Evolutionary conservation across 2,888 invertebrate genomes (phyloP).

Genomic region (Iselma pallidipennis): DNA sequence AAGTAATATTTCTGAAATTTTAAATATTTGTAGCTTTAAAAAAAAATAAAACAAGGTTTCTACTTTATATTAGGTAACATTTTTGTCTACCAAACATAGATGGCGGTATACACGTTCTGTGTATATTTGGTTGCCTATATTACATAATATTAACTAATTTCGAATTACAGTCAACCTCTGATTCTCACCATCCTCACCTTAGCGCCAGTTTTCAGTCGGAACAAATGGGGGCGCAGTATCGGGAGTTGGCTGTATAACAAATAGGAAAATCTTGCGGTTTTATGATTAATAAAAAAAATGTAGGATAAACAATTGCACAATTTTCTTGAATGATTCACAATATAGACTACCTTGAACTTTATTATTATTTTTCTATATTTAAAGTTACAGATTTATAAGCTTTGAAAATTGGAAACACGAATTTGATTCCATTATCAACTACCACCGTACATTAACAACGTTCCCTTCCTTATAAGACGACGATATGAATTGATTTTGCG

Average conservation of each 20-base stretch:
- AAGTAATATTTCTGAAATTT: too few species aligned
- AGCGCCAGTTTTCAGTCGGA: too few species aligned
- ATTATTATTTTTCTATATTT: background rate
- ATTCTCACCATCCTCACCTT: too few species aligned
- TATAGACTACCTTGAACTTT: background rate
- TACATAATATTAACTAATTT: background rate
- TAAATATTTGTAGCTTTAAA: too few species aligned
- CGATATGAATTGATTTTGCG: background rate
- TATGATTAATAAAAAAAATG: background rate
- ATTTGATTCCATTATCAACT: background rate
- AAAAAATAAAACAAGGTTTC: too few species aligned
- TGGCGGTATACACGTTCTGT: background rate
- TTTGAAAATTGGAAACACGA: background rate
- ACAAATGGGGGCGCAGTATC: too few species aligned
- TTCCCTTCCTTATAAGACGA: too few species aligned
- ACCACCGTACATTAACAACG: background rate
- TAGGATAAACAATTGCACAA: too few species aligned
- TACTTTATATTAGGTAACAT: too few species aligned
- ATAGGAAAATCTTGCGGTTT: too few species aligned
- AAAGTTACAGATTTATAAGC: background rate
- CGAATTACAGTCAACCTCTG: too few species aligned
- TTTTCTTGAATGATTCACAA: background rate
- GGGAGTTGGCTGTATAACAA: too few species aligned
- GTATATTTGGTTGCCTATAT: background rate
- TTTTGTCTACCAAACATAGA: background rate